Percentiles rank a stretch among this genome's conserved stretches.
Evolutionary conservation across 2,113 vertebrate genomes (phyloP).

Genomic region (Pungitius pungitius): DNA sequence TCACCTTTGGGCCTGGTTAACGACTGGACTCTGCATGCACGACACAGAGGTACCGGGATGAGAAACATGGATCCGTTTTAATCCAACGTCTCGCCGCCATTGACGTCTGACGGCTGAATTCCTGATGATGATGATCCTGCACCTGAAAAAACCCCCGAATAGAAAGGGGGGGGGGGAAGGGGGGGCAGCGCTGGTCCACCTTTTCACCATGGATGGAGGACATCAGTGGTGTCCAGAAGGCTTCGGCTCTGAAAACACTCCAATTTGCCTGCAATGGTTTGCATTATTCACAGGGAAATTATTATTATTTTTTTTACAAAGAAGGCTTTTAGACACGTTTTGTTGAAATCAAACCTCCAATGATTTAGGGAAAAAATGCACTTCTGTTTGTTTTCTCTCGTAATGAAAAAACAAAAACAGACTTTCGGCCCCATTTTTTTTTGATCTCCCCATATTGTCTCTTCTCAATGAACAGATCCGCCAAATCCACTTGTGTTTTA

Average conservation of each 20-base stretch:
- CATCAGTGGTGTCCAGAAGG: not conserved
- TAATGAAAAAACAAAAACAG: constrained; percentile 17
- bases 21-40: constrained; percentile 47
- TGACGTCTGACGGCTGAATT: not conserved
- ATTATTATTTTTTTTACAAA: constrained; percentile 9
- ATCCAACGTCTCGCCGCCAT: constrained; percentile 23
- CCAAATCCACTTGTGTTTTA: not conserved
- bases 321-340: constrained; percentile 29
- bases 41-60: constrained; percentile 20
- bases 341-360: constrained; percentile 37
- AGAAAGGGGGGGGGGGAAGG: no score
- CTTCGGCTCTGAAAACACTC: constrained; percentile 16
- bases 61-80: constrained; percentile 44
- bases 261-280: constrained; percentile 36
- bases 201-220: not conserved
- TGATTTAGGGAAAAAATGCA: constrained; percentile 19
- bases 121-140: not conserved
- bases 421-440: not conserved
- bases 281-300: constrained; percentile 26
- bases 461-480: constrained; percentile 21
- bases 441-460: not conserved
- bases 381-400: not conserved
- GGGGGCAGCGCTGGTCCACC: not conserved
- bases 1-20: constrained; percentile 36
- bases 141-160: no score